Base-by-base conservation (phyloP, 1,140 invertebrate species). In the Drosophila guanche region DNA sequence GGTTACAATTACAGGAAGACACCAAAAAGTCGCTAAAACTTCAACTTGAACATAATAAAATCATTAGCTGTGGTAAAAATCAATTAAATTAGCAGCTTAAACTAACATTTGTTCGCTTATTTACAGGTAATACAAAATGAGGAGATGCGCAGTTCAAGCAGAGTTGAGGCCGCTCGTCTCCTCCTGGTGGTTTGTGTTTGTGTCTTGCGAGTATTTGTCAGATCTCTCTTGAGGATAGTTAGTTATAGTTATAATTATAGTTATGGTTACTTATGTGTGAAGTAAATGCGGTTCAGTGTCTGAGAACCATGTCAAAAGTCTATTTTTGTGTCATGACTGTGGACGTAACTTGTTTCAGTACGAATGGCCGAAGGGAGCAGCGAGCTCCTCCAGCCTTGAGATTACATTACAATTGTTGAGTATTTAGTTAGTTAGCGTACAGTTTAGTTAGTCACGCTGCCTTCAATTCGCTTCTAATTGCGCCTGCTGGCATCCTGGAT, bases 401-500 rank as follows among this genome's bases (percentile, higher is more conserved):
- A 47, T 47, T 22, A 47, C 8, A 16, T 46, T 29, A 29, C 25
- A 52, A 16, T 52, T 33, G 50, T 52, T 14, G 50, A 27, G 29
- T 52, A 23, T 10, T 29, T 25, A 25, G 23, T 14, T 20, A 20
- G 16, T 20, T 20, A 20, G 16, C 16, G 16, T 20, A 20, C 16
- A 20, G 16, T 20, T 20, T 20, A 20, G 16, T 29, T 25, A 25
- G 23, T 14, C 56, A 47, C 46, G 4, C 10, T 62, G 43, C 33
- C 22, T 57, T 68, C 77, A 77, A 86, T 86, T 72, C 70, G 55
- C n/a, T 16, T 63, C 66, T 76, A 91, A 50, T 91, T 91, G 16
- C 86, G 90, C 23, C 90, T 79, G 16, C 85, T 80, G 2, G 90
- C 86, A 56, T 95, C 95, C 61, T 95, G 94, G 80, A 96, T 95